A percentile compares a stretch with the other conserved stretches of the same genome.
Conservation (phyloP, 2,888 invertebrate species). For the Erannis defoliaria region DNA sequence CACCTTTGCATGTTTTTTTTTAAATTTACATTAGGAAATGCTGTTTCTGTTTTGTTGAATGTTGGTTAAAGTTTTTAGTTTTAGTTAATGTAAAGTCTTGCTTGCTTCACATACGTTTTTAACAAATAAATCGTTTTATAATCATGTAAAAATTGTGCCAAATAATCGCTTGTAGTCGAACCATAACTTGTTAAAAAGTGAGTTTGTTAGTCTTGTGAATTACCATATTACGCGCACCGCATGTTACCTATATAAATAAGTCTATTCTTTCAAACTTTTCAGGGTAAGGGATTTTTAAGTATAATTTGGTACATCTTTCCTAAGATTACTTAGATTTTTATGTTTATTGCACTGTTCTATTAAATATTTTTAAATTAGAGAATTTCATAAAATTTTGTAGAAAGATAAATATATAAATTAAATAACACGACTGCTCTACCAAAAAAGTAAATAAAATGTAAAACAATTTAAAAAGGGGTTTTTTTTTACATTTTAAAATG, state of each 20-base stretch:
- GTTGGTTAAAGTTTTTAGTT: too few relatives aligned
- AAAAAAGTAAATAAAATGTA: too few relatives aligned
- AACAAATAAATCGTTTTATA: too few relatives aligned
- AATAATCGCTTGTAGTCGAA: conserved; percentile 5
- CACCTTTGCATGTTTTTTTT: too few relatives aligned
- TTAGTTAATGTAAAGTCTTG: too few relatives aligned
- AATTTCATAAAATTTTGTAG: neutral
- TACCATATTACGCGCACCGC: conserved; percentile 21
- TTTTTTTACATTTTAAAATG: too few relatives aligned
- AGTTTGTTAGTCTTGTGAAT: conserved; percentile 25
- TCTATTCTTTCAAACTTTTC: conserved; percentile 19
- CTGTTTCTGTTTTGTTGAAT: too few relatives aligned
- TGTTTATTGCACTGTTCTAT: neutral
- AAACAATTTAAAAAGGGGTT: too few relatives aligned
- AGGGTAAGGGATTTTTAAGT: neutral
- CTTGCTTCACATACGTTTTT: too few relatives aligned
- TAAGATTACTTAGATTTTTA: neutral
- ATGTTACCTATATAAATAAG: conserved; percentile 5
- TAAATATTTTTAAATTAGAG: neutral
- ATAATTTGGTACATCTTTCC: neutral
- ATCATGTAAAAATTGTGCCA: too few relatives aligned
- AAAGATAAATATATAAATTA: neutral
- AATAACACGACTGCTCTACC: too few relatives aligned
- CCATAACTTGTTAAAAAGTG: conserved; percentile 11
- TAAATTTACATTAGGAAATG: too few relatives aligned